Evolutionary conservation across 2,797 vertebrate genomes (phyloP).

Genomic region (Eleutherodactylus coqui): DNA sequence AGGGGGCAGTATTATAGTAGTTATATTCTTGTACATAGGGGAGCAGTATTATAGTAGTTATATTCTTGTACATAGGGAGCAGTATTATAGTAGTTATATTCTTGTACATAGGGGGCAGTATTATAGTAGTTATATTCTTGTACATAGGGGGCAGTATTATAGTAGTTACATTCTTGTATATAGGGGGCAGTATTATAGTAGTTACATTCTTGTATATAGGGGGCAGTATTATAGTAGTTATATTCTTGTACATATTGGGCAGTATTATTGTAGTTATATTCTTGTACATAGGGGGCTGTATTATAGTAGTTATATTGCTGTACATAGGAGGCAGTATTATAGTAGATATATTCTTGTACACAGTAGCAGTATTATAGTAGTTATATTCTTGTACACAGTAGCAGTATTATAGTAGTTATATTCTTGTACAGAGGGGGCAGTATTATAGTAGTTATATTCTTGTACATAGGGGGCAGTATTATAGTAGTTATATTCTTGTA

Average conservation of each 20-base stretch:
- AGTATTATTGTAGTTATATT: conserved; percentile 9
- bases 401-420: conserved; percentile 7
- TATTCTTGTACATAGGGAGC: too few relatives aligned
- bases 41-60: too few relatives aligned
- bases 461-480: conserved; percentile 4
- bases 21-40: too few relatives aligned
- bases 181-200: background rate
- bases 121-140: too few relatives aligned
- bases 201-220: background rate
- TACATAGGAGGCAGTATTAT: background rate
- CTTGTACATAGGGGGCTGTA: background rate
- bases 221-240: conserved; percentile 1
- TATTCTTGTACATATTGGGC: background rate
- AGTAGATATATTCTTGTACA: conserved; percentile 6
- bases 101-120: too few relatives aligned
- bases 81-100: too few relatives aligned
- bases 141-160: too few relatives aligned
- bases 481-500: conserved; percentile 16
- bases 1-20: too few relatives aligned
- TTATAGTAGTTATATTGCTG: conserved; percentile 1
- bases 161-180: too few relatives aligned
- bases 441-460: background rate
- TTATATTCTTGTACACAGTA: background rate
- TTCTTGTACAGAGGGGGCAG: background rate
- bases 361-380: background rate